Evolutionary conservation across 92 coral and sea anemone species (phyloP), one percentile per base, ranked within the genome.

Genomic region (Zoanthus solanderi): DNA sequence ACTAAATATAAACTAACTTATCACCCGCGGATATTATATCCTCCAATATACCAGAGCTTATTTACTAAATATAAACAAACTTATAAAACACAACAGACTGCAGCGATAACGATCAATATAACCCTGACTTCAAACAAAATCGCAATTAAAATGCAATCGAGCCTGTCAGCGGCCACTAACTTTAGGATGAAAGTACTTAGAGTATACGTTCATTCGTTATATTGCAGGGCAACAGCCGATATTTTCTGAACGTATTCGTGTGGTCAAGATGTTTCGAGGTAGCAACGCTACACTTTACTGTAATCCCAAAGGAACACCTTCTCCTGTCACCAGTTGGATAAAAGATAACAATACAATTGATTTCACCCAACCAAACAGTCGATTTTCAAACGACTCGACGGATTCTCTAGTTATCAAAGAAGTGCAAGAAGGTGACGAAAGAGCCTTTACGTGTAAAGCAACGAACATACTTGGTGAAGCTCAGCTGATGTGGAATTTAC

Each of bases 271-370:
- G 54, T 10, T 77, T 54, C 9, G 50, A 77, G 82, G 82, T 18
- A 77, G 29, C 8, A 48, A 23, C n/a, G 67, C 16, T 10, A 77
- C 28, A 5, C 42, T 77, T 6, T 13, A 31, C 0, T 77, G 82
- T 28, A 77, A 77, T 37, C 82, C 82, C 9, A n/a, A 53, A 31
- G 82, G 82, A 54, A 9, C 6, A 31, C 66, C 82, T 13, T 44
- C 66, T 23, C 82, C 66, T 18, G 50, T 50, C 23, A 77, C 50
- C 23, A 77, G 65, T 29, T 77, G 82, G 82, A 52, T 52, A 17
- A 77, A 77, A 77, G 82, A 77, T 10, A 44, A 12, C 63, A 77
- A 77, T 4, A 11, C 65, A 10, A 53, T 77, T 63, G 44, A 77
- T 57, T 11, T 13, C 67, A 30, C 16, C 53, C 23, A 3, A 29